Evolutionary conservation across 2,888 invertebrate genomes (phyloP).

Genomic region (Netelia melanura): DNA sequence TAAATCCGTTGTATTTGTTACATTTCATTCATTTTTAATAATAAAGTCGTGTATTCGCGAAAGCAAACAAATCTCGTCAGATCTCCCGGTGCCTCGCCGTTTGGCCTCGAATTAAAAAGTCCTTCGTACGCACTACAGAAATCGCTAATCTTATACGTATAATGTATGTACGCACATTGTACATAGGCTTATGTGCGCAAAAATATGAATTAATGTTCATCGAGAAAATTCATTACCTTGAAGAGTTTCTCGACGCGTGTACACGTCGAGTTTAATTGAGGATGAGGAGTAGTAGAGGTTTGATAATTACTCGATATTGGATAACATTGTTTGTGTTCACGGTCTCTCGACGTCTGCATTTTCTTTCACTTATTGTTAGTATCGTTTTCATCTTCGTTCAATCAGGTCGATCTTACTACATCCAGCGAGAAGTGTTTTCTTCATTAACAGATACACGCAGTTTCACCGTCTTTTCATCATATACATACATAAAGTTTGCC

Average conservation of each 20-base stretch:
- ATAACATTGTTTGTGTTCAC: constrained; percentile 56
- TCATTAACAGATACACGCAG: constrained; percentile 12
- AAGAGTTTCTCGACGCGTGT: constrained; percentile 24
- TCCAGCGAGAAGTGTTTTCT: neutral
- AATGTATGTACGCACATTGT: neutral
- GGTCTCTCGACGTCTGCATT: constrained; percentile 20
- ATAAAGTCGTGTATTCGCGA: neutral
- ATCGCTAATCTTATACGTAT: neutral
- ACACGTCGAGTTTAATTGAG: constrained; percentile 21
- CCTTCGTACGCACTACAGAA: neutral
- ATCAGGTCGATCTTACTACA: neutral
- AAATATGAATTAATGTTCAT: constrained; percentile 15
- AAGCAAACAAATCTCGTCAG: constrained; percentile 14
- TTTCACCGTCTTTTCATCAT: constrained; percentile 43
- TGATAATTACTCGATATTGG: constrained; percentile 52
- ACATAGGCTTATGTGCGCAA: neutral
- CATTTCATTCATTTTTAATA: neutral
- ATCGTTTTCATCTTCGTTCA: constrained; percentile 11
- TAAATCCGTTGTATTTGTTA: neutral
- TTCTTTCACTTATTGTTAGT: constrained; percentile 28
- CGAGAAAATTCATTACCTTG: constrained; percentile 47
- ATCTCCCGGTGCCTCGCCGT: neutral
- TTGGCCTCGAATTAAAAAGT: constrained; percentile 44
- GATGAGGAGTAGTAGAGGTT: constrained; percentile 2
- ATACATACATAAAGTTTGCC: neutral